Evolutionary conservation across 2,113 vertebrate species (phyloP).

Genomic region (Seriola quinqueradiata): DNA sequence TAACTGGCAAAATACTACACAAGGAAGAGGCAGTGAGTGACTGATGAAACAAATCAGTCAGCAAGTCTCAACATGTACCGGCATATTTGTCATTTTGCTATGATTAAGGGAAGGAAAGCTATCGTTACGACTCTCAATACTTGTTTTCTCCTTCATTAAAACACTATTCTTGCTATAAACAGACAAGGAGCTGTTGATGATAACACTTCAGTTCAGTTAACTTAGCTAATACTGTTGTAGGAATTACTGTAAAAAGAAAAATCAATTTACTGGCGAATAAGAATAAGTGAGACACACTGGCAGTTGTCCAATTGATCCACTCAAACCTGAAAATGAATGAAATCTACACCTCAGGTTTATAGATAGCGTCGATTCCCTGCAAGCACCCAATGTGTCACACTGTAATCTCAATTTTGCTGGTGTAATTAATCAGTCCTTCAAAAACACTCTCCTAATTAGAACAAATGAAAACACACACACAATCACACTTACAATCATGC

Average conservation of each 20-base stretch:
- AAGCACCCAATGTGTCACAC: constrained; percentile 21
- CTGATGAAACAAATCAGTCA: constrained; percentile 17
- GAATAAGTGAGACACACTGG: constrained; percentile 20
- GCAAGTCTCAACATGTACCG: constrained; percentile 17
- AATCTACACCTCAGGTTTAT: constrained; percentile 37
- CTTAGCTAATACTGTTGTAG: constrained; percentile 49
- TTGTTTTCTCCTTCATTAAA: constrained; percentile 58
- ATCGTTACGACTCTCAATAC: constrained; percentile 23
- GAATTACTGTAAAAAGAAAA: constrained; percentile 7
- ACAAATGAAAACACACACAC: constrained; percentile 17
- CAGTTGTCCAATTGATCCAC: constrained; percentile 8
- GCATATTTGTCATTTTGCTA: constrained; percentile 26
- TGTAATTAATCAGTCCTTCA: constrained; percentile 63
- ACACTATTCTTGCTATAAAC: constrained; percentile 16
- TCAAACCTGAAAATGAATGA: constrained; percentile 18
- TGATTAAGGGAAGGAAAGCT: constrained; percentile 39
- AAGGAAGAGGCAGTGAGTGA: constrained; percentile 61
- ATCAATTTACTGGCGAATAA: neutral
- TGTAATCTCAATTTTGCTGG: constrained; percentile 71
- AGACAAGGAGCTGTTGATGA: constrained; percentile 2
- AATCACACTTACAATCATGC: constrained; percentile 15
- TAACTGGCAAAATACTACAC: constrained; percentile 43
- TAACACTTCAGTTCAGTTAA: constrained; percentile 36
- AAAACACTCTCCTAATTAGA: constrained; percentile 27
- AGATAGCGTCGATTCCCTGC: constrained; percentile 37